Evolutionary conservation across 2,797 vertebrate genomes (phyloP).

Genomic region (Cryptoprocta ferox): DNA sequence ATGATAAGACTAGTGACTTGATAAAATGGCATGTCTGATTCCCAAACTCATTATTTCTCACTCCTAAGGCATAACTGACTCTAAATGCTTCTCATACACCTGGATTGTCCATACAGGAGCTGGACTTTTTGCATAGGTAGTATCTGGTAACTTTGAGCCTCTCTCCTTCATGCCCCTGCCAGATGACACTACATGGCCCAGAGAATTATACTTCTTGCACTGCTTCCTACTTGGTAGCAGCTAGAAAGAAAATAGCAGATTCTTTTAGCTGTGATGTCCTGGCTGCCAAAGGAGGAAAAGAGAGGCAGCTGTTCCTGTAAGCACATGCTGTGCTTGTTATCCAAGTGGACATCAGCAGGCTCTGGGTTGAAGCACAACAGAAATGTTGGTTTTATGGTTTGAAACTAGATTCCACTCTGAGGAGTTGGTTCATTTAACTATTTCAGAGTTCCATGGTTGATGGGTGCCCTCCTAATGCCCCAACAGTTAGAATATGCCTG

Average conservation of each 20-base stretch:
- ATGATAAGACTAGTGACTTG: neutral
- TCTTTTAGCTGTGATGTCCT: neutral
- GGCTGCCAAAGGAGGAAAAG: neutral
- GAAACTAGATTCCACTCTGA: neutral
- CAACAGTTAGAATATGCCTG: neutral
- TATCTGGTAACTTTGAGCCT: neutral
- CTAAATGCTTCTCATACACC: neutral
- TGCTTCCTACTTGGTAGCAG: neutral
- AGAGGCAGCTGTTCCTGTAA: neutral
- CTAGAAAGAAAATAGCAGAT: conserved; percentile 17
- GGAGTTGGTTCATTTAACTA: neutral
- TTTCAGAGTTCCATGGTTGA: neutral
- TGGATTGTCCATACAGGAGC: no score
- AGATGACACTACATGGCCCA: neutral
- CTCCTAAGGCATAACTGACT: neutral
- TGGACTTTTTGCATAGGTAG: neutral
- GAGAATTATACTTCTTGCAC: neutral
- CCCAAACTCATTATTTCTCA: neutral
- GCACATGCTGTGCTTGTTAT: neutral
- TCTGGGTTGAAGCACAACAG: neutral
- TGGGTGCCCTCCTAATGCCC: neutral
- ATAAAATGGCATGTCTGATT: neutral
- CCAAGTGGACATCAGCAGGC: neutral
- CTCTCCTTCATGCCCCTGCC: neutral
- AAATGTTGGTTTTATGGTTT: neutral